Evolutionary conservation across 2,113 vertebrate genomes (phyloP), one percentile per base, ranked within the genome.

Genomic region (Pangasianodon hypophthalmus): DNA sequence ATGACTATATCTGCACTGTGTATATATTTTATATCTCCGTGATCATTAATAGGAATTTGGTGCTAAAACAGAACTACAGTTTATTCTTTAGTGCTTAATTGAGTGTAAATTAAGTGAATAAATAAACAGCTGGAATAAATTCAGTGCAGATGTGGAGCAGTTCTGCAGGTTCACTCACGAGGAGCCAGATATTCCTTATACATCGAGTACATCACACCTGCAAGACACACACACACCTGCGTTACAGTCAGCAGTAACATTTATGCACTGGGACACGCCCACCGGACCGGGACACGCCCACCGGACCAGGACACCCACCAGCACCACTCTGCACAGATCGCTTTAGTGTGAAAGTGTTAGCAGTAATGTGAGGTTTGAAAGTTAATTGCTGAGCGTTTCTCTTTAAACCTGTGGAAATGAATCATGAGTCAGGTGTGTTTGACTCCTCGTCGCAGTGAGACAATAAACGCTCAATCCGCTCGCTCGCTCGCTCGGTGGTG

Each of bases 131-230:
- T 24, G n/a, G n/a, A 69, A 11, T 32, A 69, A 37, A 56, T 19
- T 41, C 6, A 41, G 37, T 37, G n/a, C 2, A 5, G 10, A 69
- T 2, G 37, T 41, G 48, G 81, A 56, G 6, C 14, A 8, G 48
- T 0, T 4, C 81, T 24, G 18, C 19, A 26, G 54, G 13, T 29
- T 92, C 77, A 92, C 83, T 69, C 24, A 50, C 16, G 86, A 5
- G 86, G 83, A 3, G 86, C 89, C 73, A 92, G 60, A 56, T 93
- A 93, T 29, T 93, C 77, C 16, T 67, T 92, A 60, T 93, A 93
- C 93, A 93, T 93, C 26, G 93, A 92, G 60, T 93, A 93, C 1
- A 92, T 64, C 58, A 92, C 92, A 89, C 93, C 93, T 92, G 83
- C 19, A 84, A 85, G 29, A 79, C 24, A 82, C 64, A 82, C 29